Conservation (phyloP, 2,797 vertebrate genomes). For the Poeciliopsis turneri region DNA sequence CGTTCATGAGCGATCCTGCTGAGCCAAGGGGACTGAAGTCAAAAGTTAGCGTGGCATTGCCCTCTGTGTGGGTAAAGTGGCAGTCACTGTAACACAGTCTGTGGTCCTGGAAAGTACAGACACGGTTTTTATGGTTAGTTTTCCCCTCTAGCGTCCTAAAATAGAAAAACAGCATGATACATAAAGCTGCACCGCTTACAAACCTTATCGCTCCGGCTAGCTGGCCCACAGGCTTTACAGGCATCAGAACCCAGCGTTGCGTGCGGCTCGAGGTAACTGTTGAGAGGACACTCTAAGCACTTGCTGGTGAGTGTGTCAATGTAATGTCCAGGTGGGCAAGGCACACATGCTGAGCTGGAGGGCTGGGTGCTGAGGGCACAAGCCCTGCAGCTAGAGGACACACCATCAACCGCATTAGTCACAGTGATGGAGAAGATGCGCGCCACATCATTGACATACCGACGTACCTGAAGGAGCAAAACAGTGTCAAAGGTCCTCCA, state of each 20-base stretch:
- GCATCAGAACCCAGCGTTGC: conserved; percentile 85
- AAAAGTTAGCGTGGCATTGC: conserved; percentile 87
- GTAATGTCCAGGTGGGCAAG: conserved; percentile 92
- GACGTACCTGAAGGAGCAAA: conserved; percentile 80
- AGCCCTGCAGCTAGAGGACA: conserved; percentile 88
- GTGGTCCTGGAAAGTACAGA: conserved; percentile 83
- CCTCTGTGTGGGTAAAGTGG: conserved; percentile 81
- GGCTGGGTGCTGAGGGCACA: conserved; percentile 88
- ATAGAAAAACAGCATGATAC: not conserved
- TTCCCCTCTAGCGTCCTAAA: not conserved
- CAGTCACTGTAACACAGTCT: conserved; percentile 94
- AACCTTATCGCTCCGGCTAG: conserved; percentile 89
- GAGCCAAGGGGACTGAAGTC: conserved; percentile 88
- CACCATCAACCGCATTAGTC: conserved; percentile 89
- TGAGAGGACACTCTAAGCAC: conserved; percentile 89
- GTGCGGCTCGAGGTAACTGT: conserved; percentile 89
- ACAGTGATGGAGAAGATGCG: conserved; percentile 92
- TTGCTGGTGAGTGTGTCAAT: conserved; percentile 87
- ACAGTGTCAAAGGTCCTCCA: not conserved
- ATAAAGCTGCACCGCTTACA: not conserved
- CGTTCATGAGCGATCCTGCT: conserved; percentile 88
- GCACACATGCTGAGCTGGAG: conserved; percentile 89
- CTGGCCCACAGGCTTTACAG: conserved; percentile 92
- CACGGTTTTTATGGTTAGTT: not conserved
- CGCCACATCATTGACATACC: conserved; percentile 87